These are phyloP conservation scores for Physeter macrocephalus DNA, from an alignment of 2,113 vertebrate genomes.

Conservation along the genomic window DNA sequence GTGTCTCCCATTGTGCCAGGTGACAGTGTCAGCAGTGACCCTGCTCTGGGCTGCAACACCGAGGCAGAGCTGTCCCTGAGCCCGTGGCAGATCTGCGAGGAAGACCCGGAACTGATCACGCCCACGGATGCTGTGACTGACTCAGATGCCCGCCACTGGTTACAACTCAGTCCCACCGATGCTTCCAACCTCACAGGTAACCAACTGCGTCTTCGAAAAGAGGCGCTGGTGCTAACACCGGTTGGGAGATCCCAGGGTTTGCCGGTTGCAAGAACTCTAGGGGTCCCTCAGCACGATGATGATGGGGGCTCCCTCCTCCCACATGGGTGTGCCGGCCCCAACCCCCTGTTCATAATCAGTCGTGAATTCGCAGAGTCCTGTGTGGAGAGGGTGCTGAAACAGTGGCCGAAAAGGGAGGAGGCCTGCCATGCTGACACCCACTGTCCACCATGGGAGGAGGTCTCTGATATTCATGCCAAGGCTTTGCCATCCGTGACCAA, in stretches of 20 bases:
- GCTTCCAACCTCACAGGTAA: conserved; percentile 89
- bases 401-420: background rate
- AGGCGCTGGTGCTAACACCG: background rate
- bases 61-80: conserved; percentile 83
- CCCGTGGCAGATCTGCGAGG: conserved; percentile 89
- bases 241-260: background rate
- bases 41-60: conserved; percentile 83
- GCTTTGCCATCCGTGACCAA: background rate
- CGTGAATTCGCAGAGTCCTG: background rate
- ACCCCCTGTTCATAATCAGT: background rate
- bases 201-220: background rate
- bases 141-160: conserved; percentile 84
- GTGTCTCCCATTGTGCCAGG: conserved; percentile 75
- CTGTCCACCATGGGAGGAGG: background rate
- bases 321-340: background rate
- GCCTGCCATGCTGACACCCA: background rate
- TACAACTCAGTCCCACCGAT: conserved; percentile 89
- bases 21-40: conserved; percentile 92
- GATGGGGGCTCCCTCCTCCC: background rate
- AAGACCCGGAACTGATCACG: conserved; percentile 86
- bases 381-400: background rate
- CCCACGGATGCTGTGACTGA: conserved; percentile 83
- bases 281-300: background rate
- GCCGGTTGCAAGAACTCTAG: background rate
- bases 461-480: background rate